Evolutionary conservation across 2,113 vertebrate species (phyloP).

Genomic region (Chaetodon auriga): DNA sequence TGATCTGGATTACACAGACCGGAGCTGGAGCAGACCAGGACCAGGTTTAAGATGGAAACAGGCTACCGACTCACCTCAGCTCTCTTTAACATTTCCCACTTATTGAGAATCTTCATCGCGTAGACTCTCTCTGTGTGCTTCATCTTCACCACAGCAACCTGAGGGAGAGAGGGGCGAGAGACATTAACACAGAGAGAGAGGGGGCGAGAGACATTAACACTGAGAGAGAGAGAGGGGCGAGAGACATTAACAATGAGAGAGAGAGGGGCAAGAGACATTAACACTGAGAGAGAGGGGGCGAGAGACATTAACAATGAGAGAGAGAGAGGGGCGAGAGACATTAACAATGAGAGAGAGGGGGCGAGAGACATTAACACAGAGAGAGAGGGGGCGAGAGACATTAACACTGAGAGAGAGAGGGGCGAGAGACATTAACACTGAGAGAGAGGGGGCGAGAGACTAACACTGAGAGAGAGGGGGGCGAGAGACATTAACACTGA

Average conservation of each 20-base stretch:
- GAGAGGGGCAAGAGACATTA: background rate
- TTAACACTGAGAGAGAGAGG: background rate
- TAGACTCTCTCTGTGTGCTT: slow-evolving; percentile 96
- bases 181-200: background rate
- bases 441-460: background rate
- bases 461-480: background rate
- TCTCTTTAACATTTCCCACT: slow-evolving; percentile 99
- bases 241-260: background rate
- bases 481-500: background rate
- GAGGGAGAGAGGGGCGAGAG: background rate
- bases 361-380: background rate
- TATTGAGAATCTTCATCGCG: slow-evolving; percentile 99
- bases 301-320: background rate
- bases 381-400: background rate
- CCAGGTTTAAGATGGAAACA: background rate
- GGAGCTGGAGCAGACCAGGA: no score
- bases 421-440: no score
- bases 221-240: no score
- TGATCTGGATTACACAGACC: no score
- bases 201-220: background rate
- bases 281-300: background rate
- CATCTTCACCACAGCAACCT: slow-evolving; percentile 94
- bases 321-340: background rate
- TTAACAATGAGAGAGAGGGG: background rate
- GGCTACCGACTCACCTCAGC: slow-evolving; percentile 88